Percentiles rank a stretch among this genome's conserved stretches.
Evolutionary conservation across 30 jellyfish, hydroid and myxozoan species (phyloP).

Genomic region (Calvadosia cruxmelitensis): DNA sequence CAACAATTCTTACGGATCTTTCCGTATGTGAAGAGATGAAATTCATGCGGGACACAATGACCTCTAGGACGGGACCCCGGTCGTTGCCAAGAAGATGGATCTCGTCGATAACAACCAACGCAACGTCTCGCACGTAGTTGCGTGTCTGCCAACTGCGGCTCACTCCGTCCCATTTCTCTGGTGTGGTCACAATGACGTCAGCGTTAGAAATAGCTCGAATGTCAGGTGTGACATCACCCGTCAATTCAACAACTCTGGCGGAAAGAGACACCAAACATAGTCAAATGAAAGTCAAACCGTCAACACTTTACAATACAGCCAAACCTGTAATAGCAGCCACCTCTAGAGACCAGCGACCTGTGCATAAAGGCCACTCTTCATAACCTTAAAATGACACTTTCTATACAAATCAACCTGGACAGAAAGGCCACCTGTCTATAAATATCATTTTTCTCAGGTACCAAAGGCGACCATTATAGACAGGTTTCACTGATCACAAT

Average conservation of each 20-base stretch:
- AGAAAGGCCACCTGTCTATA: no score
- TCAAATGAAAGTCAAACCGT: no score
- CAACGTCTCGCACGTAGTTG: slow-evolving; percentile 70
- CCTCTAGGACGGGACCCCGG: slow-evolving; percentile 98
- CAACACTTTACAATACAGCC: no score
- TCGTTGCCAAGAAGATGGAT: slow-evolving; percentile 96
- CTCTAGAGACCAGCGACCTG: no score
- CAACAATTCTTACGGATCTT: slow-evolving; percentile 68
- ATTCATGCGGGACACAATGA: slow-evolving; percentile 87
- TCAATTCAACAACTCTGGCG: slow-evolving; percentile 84
- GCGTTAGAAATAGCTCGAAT: slow-evolving; percentile 82
- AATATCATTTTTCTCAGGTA: no score
- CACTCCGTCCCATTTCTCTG: slow-evolving; percentile 99
- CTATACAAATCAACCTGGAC: no score
- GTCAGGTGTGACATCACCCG: slow-evolving; percentile 99
- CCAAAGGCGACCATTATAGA: no score
- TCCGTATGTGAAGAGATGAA: slow-evolving; percentile 84
- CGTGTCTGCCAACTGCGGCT: slow-evolving; percentile 99
- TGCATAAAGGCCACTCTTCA: no score
- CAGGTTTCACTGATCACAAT: no score
- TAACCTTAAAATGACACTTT: no score
- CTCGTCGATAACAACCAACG: slow-evolving; percentile 87
- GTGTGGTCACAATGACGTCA: slow-evolving; percentile 97
- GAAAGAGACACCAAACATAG: no score
- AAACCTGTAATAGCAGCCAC: no score